These are phyloP conservation scores for Tipula confusa DNA, from an alignment of 2,888 invertebrate genomes.

Conservation along the genomic window DNA sequence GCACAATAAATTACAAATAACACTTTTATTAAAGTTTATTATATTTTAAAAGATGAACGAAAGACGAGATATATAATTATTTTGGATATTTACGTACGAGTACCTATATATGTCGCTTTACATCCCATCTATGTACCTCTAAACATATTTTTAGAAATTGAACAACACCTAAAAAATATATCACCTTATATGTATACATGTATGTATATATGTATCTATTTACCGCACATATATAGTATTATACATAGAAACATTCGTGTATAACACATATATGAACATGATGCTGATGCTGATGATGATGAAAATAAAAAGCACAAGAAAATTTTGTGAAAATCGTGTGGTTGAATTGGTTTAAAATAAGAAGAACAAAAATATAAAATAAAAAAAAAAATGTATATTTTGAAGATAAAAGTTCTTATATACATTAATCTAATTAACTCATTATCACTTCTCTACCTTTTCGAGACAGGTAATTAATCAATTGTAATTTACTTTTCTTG, in stretches of 20 bases:
- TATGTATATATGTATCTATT: background rate
- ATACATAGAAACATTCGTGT: background rate
- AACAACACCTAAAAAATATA: background rate
- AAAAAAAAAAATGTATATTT: background rate
- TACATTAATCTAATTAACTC: constrained; percentile 25
- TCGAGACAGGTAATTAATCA: constrained; percentile 13
- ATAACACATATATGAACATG: background rate
- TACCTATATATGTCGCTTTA: no score
- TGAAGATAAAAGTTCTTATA: constrained; percentile 20
- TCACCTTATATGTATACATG: background rate
- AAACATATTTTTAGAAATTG: background rate
- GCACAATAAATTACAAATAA: constrained; percentile 9
- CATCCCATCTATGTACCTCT: background rate
- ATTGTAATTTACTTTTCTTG: constrained; percentile 25
- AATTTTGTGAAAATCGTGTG: constrained; percentile 20
- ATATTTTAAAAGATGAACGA: constrained; percentile 3
- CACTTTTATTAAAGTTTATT: constrained; percentile 25
- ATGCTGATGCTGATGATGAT: background rate
- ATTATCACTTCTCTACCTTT: constrained; percentile 20
- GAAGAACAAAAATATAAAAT: background rate
- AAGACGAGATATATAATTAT: constrained; percentile 12
- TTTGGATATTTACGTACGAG: no score
- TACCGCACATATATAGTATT: background rate
- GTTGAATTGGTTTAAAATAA: constrained; percentile 25
- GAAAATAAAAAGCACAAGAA: constrained; percentile 1